These are phyloP conservation scores for Mandrillus leucophaeus DNA, from an alignment of 2,113 vertebrate species.

Conservation along the genomic window DNA sequence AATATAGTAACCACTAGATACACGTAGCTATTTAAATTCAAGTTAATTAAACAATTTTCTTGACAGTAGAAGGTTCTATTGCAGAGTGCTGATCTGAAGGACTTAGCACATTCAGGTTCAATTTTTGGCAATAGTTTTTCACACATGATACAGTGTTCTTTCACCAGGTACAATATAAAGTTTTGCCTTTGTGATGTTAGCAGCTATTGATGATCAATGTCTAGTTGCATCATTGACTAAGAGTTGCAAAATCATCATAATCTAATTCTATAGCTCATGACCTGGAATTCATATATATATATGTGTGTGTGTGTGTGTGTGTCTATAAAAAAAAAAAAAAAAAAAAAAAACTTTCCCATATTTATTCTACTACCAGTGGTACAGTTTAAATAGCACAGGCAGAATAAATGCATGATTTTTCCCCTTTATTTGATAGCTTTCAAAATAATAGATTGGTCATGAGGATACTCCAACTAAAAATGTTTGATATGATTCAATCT, in stretches of 20 bases:
- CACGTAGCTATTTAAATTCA: not conserved
- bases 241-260: not conserved
- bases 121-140: not conserved
- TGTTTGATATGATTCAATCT: not conserved
- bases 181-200: not conserved
- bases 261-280: not conserved
- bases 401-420: not conserved
- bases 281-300: not conserved
- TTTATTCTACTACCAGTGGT: not conserved
- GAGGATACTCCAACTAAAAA: not conserved
- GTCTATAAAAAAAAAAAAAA: no score
- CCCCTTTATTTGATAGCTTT: not conserved
- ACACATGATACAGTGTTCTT: not conserved
- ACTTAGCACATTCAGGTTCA: not conserved
- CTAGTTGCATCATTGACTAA: not conserved
- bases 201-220: not conserved
- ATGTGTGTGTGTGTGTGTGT: no score
- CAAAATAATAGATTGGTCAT: not conserved
- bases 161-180: not conserved
- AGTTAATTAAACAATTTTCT: not conserved
- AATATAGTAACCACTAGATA: not conserved
- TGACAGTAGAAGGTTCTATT: not conserved
- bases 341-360: not conserved
- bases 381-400: not conserved
- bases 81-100: not conserved